A percentile compares a stretch with the other conserved stretches of the same genome.
Conservation (phyloP, 1,140 invertebrate species). For the Macrobrachium rosenbergii region DNA sequence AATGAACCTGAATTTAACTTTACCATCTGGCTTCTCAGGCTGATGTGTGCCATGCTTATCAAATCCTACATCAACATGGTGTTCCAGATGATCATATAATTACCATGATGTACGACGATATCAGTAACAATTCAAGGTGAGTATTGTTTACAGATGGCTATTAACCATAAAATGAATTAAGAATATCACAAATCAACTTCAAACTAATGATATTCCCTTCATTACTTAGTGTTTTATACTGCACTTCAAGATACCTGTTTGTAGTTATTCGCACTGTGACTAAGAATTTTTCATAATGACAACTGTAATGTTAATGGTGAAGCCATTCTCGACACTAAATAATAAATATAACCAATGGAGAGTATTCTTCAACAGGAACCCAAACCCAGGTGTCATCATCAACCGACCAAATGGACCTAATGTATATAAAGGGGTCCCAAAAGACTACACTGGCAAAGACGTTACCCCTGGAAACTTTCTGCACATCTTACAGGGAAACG, state of each 20-base stretch:
- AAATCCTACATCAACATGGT: conserved; percentile 75
- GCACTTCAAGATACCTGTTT: no score
- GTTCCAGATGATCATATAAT: conserved; percentile 76
- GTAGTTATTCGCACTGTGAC: no score
- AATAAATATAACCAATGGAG: no score
- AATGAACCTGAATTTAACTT: no score
- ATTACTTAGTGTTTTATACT: no score
- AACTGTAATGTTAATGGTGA: no score
- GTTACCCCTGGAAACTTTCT: conserved; percentile 76
- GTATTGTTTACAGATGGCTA: background rate
- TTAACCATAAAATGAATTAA: no score
- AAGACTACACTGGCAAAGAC: conserved; percentile 75
- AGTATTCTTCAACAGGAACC: conserved; percentile 70
- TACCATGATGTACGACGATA: conserved; percentile 79
- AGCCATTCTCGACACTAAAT: no score
- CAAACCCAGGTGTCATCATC: conserved; percentile 75
- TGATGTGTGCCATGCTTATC: conserved; percentile 78
- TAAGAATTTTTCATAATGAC: no score
- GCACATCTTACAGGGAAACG: conserved; percentile 74
- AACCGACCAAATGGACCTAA: conserved; percentile 76
- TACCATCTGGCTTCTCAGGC: conserved; percentile 69
- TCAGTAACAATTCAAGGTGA: conserved; percentile 73
- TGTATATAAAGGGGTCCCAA: conserved; percentile 76
- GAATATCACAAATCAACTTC: no score
- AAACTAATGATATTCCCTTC: no score